Evolutionary conservation across 2,888 invertebrate species (phyloP).

Genomic region (Cephus pygmeus): DNA sequence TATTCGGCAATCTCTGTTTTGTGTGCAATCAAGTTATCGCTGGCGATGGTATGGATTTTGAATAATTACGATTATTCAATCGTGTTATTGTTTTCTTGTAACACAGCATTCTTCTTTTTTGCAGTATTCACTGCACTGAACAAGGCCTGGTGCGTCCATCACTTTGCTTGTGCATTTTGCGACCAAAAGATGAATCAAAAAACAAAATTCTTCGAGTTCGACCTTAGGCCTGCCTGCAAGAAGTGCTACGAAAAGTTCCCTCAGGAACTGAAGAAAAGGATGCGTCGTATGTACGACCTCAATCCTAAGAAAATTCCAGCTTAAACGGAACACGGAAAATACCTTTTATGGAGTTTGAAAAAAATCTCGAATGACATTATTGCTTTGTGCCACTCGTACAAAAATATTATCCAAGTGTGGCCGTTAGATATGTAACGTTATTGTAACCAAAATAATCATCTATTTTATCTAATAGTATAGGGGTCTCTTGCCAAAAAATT

Average conservation of each 20-base stretch:
- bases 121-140: conserved; percentile 96
- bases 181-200: conserved; percentile 96
- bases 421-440: background rate
- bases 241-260: conserved; percentile 98
- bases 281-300: conserved; percentile 89
- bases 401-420: background rate
- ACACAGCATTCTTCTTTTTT: conserved; percentile 40
- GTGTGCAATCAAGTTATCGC: conserved; percentile 98
- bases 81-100: conserved; percentile 25
- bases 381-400: background rate
- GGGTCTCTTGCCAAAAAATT: too few species aligned
- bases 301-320: conserved; percentile 71
- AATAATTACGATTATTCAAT: background rate
- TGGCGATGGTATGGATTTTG: conserved; percentile 84
- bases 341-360: background rate
- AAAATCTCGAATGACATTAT: background rate
- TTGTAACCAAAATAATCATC: background rate
- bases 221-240: conserved; percentile 98
- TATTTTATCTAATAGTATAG: background rate
- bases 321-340: conserved; percentile 37
- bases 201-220: conserved; percentile 99
- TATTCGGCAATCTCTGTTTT: conserved; percentile 98
- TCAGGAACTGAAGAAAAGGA: conserved; percentile 88
- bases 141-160: conserved; percentile 99
- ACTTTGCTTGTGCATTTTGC: conserved; percentile 97